phyloP scores from a whole-genome alignment of 1,140 invertebrate species.

The Bombus breviceps region DNA sequence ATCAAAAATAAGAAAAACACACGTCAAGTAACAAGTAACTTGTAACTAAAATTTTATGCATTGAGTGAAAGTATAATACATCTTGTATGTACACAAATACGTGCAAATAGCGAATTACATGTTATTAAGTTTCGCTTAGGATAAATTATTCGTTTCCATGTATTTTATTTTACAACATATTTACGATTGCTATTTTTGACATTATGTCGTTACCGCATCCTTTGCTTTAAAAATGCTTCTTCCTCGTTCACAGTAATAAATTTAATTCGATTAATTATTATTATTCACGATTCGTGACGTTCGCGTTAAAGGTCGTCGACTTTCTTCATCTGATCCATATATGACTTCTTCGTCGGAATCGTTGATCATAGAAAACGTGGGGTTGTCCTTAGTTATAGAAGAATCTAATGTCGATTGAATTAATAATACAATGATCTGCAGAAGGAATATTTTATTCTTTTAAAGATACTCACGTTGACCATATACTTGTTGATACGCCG shows the following conservation, averaged over 20 bases:
- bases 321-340: conserved; percentile 96
- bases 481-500: conserved; percentile 90
- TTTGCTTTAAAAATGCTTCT: background rate
- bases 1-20: background rate
- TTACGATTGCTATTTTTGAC: background rate
- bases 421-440: conserved; percentile 19
- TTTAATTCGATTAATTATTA: conserved; percentile 22
- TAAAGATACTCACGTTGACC: conserved; percentile 84
- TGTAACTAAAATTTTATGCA: background rate
- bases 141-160: background rate
- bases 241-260: background rate
- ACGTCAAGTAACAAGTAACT: background rate
- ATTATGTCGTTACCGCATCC: background rate
- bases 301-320: conserved; percentile 87
- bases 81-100: background rate
- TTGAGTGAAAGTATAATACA: background rate
- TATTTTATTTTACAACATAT: conserved; percentile 21
- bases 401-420: conserved; percentile 85
- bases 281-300: conserved; percentile 88
- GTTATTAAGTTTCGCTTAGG: background rate
- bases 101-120: conserved; percentile 1
- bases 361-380: conserved; percentile 98
- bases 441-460: background rate
- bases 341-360: conserved; percentile 98
- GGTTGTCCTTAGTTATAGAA: conserved; percentile 97